Conservation (phyloP, 1,140 invertebrate species). For the Zaprionus africanus region DNA sequence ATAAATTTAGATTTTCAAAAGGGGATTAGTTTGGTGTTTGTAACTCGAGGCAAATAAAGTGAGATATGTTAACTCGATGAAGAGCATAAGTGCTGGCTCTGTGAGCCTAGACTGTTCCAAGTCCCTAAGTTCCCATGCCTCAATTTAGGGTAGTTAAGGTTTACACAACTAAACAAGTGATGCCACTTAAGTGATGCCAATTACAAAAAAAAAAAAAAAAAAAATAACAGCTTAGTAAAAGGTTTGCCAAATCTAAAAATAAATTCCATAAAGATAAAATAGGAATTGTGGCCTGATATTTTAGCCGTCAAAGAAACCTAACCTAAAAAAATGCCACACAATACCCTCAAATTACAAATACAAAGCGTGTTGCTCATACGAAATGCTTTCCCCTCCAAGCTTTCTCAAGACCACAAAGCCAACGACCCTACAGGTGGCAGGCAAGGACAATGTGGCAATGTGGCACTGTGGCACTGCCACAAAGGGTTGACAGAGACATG, state of each 20-base stretch:
- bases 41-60: not conserved
- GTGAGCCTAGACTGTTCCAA: no score
- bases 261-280: not conserved
- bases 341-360: conserved; percentile 4
- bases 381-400: not conserved
- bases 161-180: not conserved
- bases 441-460: not conserved
- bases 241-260: not conserved
- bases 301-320: not conserved
- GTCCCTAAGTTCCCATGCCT: no score
- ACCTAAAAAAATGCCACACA: not conserved
- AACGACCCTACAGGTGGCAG: not conserved
- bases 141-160: not conserved
- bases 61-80: not conserved
- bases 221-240: no score
- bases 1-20: not conserved
- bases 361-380: not conserved
- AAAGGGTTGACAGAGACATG: conserved; percentile 4
- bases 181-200: no score
- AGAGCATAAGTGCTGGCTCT: no score
- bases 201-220: no score
- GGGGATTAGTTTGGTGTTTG: not conserved
- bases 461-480: not conserved
- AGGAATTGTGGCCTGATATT: not conserved
- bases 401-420: not conserved